Evolutionary conservation across 2,113 vertebrate genomes (phyloP).

Genomic region (Gobius niger): DNA sequence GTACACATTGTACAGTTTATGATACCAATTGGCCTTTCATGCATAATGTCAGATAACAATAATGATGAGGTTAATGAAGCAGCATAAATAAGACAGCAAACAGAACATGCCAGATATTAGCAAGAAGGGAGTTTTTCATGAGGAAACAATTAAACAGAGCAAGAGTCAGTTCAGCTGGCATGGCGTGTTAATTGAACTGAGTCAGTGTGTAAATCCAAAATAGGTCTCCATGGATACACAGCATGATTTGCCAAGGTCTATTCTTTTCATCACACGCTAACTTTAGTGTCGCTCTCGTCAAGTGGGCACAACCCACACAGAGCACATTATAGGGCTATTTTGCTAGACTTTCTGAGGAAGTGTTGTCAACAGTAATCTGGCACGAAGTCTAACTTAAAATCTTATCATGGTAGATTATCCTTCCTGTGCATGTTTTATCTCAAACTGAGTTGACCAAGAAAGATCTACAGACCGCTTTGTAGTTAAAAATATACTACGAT

Average conservation of each 20-base stretch:
- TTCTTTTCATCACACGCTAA: background rate
- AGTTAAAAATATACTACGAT: constrained; percentile 3
- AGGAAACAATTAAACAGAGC: too few relatives aligned
- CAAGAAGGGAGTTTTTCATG: too few relatives aligned
- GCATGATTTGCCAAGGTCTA: background rate
- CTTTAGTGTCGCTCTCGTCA: background rate
- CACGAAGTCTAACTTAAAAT: background rate
- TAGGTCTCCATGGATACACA: constrained; percentile 57
- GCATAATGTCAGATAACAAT: too few relatives aligned
- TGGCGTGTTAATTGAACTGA: background rate
- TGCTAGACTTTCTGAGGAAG: background rate
- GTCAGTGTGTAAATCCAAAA: constrained; percentile 34
- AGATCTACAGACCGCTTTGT: background rate
- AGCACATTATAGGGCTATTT: too few relatives aligned
- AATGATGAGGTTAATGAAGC: too few relatives aligned
- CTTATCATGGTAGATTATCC: background rate
- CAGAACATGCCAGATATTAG: too few relatives aligned
- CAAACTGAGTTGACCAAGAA: background rate
- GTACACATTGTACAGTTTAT: too few relatives aligned
- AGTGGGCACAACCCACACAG: background rate
- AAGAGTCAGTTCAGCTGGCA: too few relatives aligned
- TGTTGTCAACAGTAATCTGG: background rate
- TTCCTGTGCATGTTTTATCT: background rate
- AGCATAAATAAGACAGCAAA: too few relatives aligned
- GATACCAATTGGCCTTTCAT: background rate